Evolutionary conservation across 2,888 invertebrate genomes (phyloP).

Genomic region (Zonitis immaculata): DNA sequence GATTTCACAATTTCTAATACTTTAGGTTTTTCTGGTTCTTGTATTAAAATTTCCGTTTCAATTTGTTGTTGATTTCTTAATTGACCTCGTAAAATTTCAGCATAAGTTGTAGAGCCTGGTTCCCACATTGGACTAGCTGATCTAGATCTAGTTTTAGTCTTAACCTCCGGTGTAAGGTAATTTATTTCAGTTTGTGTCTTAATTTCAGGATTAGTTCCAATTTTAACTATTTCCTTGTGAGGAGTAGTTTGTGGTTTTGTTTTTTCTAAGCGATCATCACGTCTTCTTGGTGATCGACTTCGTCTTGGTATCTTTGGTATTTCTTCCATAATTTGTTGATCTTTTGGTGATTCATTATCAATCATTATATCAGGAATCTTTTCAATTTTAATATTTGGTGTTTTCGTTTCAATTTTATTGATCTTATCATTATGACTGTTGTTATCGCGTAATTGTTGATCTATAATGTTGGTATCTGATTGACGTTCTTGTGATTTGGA

Average conservation of each 20-base stretch:
- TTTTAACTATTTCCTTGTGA: background rate
- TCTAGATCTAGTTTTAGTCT: slow-evolving; percentile 47
- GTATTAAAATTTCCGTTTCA: slow-evolving; percentile 9
- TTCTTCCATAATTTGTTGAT: slow-evolving; percentile 3
- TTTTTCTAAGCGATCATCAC: slow-evolving; percentile 29
- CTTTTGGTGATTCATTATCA: slow-evolving; percentile 14
- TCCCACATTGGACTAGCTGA: slow-evolving; percentile 70
- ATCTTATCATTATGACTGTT: slow-evolving; percentile 19
- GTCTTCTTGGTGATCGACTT: slow-evolving; percentile 53
- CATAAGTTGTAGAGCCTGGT: slow-evolving; percentile 71
- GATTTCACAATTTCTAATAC: too few species aligned
- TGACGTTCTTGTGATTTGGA: slow-evolving; percentile 39
- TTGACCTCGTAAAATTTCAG: slow-evolving; percentile 70
- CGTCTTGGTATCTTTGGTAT: slow-evolving; percentile 48
- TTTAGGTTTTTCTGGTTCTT: slow-evolving; percentile 5
- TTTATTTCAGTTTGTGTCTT: background rate
- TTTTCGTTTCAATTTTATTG: slow-evolving; percentile 10
- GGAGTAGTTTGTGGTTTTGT: slow-evolving; percentile 10
- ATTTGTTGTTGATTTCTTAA: slow-evolving; percentile 13
- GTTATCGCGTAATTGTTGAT: slow-evolving; percentile 24
- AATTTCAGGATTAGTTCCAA: slow-evolving; percentile 18
- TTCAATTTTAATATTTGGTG: slow-evolving; percentile 14
- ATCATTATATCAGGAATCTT: slow-evolving; percentile 18
- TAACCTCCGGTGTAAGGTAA: background rate
- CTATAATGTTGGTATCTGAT: too few species aligned